Percentiles rank a stretch among this genome's conserved stretches.
Evolutionary conservation across 2,797 vertebrate species (phyloP).

Genomic region (Sebastes jordani): DNA sequence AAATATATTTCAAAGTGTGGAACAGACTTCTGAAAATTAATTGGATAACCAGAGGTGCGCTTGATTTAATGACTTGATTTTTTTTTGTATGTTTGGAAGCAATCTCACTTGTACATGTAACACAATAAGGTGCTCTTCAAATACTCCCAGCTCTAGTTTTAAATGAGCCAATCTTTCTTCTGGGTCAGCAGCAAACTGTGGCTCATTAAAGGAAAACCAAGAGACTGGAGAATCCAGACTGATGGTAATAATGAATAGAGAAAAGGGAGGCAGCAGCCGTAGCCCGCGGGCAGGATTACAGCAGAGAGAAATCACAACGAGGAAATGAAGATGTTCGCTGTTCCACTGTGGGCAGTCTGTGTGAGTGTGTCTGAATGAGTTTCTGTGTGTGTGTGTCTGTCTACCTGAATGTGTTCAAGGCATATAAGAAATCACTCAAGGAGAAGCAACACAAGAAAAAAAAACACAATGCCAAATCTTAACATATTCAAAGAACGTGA

Average conservation of each 20-base stretch:
- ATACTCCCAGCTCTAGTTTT: slow-evolving; percentile 5
- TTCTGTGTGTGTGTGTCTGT: not conserved
- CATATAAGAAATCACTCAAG: not conserved
- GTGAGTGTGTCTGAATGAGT: not conserved
- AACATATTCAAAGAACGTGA: not conserved
- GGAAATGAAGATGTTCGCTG: slow-evolving; percentile 37
- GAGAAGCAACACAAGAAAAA: not conserved
- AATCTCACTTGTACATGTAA: not conserved
- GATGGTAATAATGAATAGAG: slow-evolving; percentile 49
- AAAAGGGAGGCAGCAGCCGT: not conserved
- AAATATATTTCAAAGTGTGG: not conserved
- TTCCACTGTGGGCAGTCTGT: slow-evolving; percentile 9
- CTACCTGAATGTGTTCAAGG: not conserved
- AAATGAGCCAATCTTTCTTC: slow-evolving; percentile 44
- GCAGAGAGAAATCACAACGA: slow-evolving; percentile 30
- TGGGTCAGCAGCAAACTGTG: slow-evolving; percentile 51
- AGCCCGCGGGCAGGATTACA: slow-evolving; percentile 55
- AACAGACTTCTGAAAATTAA: slow-evolving; percentile 8
- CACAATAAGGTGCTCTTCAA: slow-evolving; percentile 9
- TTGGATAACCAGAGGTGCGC: not conserved
- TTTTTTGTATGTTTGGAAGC: slow-evolving; percentile 6
- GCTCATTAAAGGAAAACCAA: slow-evolving; percentile 60
- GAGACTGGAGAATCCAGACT: slow-evolving; percentile 23
- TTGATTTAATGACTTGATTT: slow-evolving; percentile 26
- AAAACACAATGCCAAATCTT: not conserved